Evolutionary conservation across 2,888 invertebrate species (phyloP), one percentile per base, ranked within the genome.

Genomic region (Plebejus melissa): DNA sequence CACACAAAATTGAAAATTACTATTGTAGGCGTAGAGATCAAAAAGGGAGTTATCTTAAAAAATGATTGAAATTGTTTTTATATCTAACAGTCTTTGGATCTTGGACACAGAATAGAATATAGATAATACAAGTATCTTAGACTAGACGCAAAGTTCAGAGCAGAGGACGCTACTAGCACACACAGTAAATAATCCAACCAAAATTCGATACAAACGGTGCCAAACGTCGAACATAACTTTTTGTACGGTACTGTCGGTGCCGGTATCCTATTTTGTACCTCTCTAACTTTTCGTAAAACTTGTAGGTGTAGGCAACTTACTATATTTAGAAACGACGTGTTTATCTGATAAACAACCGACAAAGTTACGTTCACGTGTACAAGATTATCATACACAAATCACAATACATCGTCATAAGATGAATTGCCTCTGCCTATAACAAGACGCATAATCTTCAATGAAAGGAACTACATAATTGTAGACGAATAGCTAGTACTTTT

Each of bases 361-460:
- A 41, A 22, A 41, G 38, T 70, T 22, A 70, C 16, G n/a, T 41
- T 70, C 69, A 70, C 41, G 70, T 70, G 70, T 22, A 22, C 41
- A 11, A 41, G 70, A 41, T 41, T 70, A 41, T 38, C 36, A 38
- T 41, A 41, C 41, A 65, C 38, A 70, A 41, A 3, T 11, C 70
- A 22, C 38, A 70, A 41, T 7, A 22, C 70, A 22, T 41, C 38
- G 70, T 70, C 70, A 70, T 70, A 41, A 70, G 70, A 70, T 69
- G 41, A 69, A 69, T 69, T n/a, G 41, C n/a, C 38, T 38, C 16
- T 41, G n/a, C n/a, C 0, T n/a, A 69, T 9, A 41, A 38, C 41
- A 69, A 69, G 36, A 32, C 69, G n/a, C 70, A 41, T 70, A 69
- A 69, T 70, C 9, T 9, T 38, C 70, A 70, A 41, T 38, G 38